Evolutionary conservation across 2,888 invertebrate species (phyloP), one percentile per base, ranked within the genome.

Genomic region (Physocephala rufipes): DNA sequence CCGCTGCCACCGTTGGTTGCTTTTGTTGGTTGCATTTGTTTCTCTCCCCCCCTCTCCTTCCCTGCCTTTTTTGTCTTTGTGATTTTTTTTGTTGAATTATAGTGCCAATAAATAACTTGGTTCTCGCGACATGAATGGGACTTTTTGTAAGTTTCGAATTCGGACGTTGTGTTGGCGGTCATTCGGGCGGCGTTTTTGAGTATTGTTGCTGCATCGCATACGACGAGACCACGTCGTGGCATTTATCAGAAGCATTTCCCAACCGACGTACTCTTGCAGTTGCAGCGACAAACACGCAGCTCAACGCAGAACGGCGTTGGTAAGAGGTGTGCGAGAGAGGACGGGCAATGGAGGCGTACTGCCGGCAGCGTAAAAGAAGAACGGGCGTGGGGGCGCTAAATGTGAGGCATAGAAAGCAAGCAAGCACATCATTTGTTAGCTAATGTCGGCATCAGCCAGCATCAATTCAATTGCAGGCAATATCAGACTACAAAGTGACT

Each of bases 381-480:
- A n/a, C 1, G 24, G 24, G 26, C 36, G 58, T 47, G 26, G 67
- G 43, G 58, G 55, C 28, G 55, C 43, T 67, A 28, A n/a, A 16
- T 16, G 51, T 51, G 51, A 16, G 45, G 45, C 15, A 45, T 15
- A 9, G 19, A 9, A 7, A n/a, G 55, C 15, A n/a, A 55, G 28
- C 24, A 58, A 58, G 24, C 58, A 28, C 58, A 67, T 67, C 67
- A 67, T 67, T 45, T 19, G 66, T 53, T 53, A 30, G 36, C 36
- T 36, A 36, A 36, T 36, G 36, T 36, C 36, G 36, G 36, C 9
- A 36, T n/a, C n/a, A n/a, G n/a, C n/a, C n/a, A n/a, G n/a, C n/a
- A n/a, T n/a, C n/a, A n/a, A n/a, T n/a, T n/a, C n/a, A n/a, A n/a
- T n/a, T 7, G 36, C 36, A 4, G 36, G 59, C 59, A 59, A 67